These are phyloP conservation scores for Pogonomyrmex californicus DNA, from an alignment of 1,140 invertebrate species.

Conservation along the genomic window DNA sequence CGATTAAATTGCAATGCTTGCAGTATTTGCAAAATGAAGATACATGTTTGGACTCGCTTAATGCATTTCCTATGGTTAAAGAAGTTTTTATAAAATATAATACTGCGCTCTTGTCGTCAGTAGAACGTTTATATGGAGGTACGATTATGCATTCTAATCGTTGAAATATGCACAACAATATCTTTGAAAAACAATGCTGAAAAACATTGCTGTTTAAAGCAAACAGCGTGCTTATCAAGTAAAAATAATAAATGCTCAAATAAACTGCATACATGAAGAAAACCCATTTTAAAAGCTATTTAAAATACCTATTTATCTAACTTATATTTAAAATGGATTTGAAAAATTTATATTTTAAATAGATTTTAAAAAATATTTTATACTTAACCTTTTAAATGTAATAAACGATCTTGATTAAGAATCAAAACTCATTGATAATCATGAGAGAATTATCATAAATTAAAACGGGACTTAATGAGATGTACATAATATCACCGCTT, in stretches of 20 bases:
- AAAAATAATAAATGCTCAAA: conserved; percentile 1
- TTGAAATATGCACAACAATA: conserved; percentile 22
- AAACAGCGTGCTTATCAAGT: conserved; percentile 8
- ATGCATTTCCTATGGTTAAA: conserved; percentile 37
- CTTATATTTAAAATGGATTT: conserved; percentile 28
- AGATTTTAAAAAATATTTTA: conserved; percentile 4
- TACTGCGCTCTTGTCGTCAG: conserved; percentile 53
- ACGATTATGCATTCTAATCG: conserved; percentile 28
- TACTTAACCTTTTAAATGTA: conserved; percentile 1
- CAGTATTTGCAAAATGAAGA: conserved; percentile 44
- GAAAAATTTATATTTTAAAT: conserved; percentile 15
- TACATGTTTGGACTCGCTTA: conserved; percentile 29
- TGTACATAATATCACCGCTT: too few species aligned
- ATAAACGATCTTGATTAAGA: too few species aligned
- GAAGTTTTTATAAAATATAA: conserved; percentile 55
- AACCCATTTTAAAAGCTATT: conserved; percentile 15
- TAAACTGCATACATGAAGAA: background rate
- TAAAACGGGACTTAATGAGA: too few species aligned
- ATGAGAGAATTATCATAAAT: too few species aligned
- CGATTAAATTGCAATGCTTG: conserved; percentile 49
- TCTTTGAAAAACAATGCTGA: conserved; percentile 17
- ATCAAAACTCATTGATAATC: too few species aligned
- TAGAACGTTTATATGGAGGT: conserved; percentile 36
- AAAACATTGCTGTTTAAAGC: conserved; percentile 14
- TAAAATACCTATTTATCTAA: conserved; percentile 29